Base-by-base conservation (phyloP, 2,113 vertebrate genomes). In the Octodon degus region DNA sequence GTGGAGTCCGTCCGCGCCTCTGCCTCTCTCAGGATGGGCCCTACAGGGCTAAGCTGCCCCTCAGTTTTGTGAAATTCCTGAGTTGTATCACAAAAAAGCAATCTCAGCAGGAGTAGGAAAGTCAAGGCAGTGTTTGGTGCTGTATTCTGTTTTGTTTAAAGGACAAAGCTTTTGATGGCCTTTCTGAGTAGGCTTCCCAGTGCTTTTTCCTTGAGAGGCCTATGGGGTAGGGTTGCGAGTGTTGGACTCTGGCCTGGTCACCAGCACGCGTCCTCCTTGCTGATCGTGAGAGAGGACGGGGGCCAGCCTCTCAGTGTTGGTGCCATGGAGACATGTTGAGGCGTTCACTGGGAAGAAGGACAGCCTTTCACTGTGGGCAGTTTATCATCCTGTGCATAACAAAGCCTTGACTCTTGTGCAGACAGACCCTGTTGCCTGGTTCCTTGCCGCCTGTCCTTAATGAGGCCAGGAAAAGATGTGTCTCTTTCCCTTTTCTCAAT, bases 1-100 rank as follows among this genome's bases (percentile, higher is more conserved):
- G 0, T 14, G 22, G 6, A 16, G 7, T 58, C 27, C 5, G 0
- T 65, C 7, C 3, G 4, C 16, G 37, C 12, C 0, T 3, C 85
- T 1, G 12, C 22, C 27, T 11, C 1, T 30, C 47, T 58, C 24
- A 37, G 58, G 30, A 53, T 37, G 40, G 11, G 8, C 9, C 20
- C 50, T 68, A 32, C 12, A 14, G 0, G 30, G 60, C 24, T 65
- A 0, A n/a, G 60, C 30, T 74, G 24, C 65, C 40, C 37, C n/a
- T n/a, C 24, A 20, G 67, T 25, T 50, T 43, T 58, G 2, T 25
- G 32, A 20, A 63, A 72, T 72, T 72, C 62, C 77, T 81, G 65
- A 4, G 1, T 14, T 12, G 47, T 1, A 0, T n/a, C 60, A 50
- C 50, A 50, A 50, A 12, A 50, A 50, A 50, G 50, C 50, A 50